Evolutionary conservation across 2,888 invertebrate species (phyloP), one percentile per base, ranked within the genome.

Genomic region (Zygothrica quintamaculata): DNA sequence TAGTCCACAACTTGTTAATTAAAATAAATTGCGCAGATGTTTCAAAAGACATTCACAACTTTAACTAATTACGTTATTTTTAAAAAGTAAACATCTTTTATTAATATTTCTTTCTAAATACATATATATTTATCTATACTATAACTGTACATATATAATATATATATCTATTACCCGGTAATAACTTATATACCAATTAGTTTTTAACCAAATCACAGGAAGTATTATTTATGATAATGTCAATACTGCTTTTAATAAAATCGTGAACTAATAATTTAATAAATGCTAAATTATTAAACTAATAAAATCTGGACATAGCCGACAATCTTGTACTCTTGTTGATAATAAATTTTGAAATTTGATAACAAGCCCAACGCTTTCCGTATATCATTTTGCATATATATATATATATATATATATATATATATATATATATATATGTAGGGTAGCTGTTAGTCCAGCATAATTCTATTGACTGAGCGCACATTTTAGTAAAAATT

Each of bases 1-100:
- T 22, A 26, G 62, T 26, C 47, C 47, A 34, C 57, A 53, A 55
- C 39, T 40, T 42, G 56, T 39, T 56, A 77, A 79, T 74, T 84
- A 69, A 64, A 58, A 65, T 47, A 74, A 74, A 69, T 82, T 62
- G 58, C 62, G 68, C 71, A 71, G 64, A 51, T 73, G 73, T 58
- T 72, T 29, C 53, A 11, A 57, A 72, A 70, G 68, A 58, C 43
- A 71, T 72, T 71, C 34, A 46, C 37, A 67, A 44, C 9, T 44
- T 37, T 47, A 9, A 44, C 31, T 39, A 56, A 50, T 62, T 50
- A 62, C 47, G 34, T 40, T 55, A 51, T 65, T 22, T 11, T 34
- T 7, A 29, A 42, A 29, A 42, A 40, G 44, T 40, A 22, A 44
- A 60, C 37, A 22, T 29, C 31, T 50, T 44, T 25, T 48, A 44